Evolutionary conservation across 2,888 invertebrate genomes (phyloP).

Genomic region (Pteria penguin): DNA sequence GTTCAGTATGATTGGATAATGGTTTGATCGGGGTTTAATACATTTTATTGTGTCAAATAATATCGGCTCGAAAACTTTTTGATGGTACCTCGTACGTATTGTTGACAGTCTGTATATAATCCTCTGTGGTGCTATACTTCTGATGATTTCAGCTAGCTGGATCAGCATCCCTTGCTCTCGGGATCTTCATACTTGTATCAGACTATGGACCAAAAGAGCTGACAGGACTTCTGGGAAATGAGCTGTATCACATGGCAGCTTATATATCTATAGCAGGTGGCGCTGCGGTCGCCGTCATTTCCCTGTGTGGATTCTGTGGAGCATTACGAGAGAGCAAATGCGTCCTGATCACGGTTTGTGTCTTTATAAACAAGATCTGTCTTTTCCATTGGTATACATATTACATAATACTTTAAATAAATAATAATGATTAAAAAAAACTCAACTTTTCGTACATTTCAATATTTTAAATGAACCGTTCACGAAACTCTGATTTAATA

Average conservation of each 20-base stretch:
- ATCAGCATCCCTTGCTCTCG: conserved; percentile 53
- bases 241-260: conserved; percentile 57
- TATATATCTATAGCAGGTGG: conserved; percentile 58
- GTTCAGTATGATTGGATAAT: too few species aligned
- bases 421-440: neutral
- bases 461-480: too few species aligned
- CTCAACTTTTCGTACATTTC: neutral
- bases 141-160: conserved; percentile 61
- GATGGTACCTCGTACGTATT: too few species aligned
- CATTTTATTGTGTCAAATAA: too few species aligned
- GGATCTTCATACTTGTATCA: conserved; percentile 58
- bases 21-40: too few species aligned
- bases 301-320: conserved; percentile 61
- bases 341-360: conserved; percentile 55
- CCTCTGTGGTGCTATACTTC: too few species aligned
- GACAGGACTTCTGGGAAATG: conserved; percentile 56
- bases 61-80: too few species aligned
- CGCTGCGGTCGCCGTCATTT: conserved; percentile 51
- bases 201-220: conserved; percentile 60
- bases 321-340: conserved; percentile 54
- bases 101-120: too few species aligned
- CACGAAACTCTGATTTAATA: too few species aligned
- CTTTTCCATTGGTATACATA: too few species aligned
- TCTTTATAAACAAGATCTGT: too few species aligned
- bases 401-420: too few species aligned